Percentiles rank a stretch among this genome's conserved stretches.
These are phyloP conservation scores for Oreotrochilus melanogaster DNA, from an alignment of 2,113 vertebrate species.

Conservation along the genomic window DNA sequence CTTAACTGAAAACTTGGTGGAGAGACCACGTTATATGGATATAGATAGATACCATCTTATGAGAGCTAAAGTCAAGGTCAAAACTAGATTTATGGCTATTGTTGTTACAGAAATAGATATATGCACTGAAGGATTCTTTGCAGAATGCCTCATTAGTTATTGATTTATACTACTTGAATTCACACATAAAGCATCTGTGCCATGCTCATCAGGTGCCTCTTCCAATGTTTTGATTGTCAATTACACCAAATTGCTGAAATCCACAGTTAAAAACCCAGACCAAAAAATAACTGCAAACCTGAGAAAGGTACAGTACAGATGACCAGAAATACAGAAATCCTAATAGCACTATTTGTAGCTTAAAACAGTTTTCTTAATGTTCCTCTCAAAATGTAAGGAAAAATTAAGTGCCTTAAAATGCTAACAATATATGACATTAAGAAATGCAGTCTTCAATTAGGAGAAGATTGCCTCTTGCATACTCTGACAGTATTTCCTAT, in stretches of 20 bases:
- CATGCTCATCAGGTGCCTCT: not conserved
- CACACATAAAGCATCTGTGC: not conserved
- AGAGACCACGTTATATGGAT: not conserved
- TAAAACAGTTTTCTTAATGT: not conserved
- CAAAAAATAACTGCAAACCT: not conserved
- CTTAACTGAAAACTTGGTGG: not conserved
- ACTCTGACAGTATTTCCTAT: not conserved
- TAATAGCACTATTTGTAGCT: not conserved
- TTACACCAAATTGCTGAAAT: not conserved
- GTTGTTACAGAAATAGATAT: not conserved
- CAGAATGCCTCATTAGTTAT: not conserved
- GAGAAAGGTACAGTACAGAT: not conserved
- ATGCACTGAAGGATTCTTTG: not conserved
- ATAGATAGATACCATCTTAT: not conserved
- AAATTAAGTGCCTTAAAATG: not conserved
- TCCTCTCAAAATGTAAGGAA: not conserved
- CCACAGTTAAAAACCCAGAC: not conserved
- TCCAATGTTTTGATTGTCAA: not conserved
- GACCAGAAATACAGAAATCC: not conserved
- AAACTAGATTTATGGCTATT: not conserved
- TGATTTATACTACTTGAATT: not conserved
- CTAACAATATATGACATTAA: not conserved
- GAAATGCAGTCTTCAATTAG: not conserved
- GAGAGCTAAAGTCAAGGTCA: not conserved
- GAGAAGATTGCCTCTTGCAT: not conserved